Base-by-base conservation (phyloP, 2,113 vertebrate genomes). In the Festucalex cinctus region DNA sequence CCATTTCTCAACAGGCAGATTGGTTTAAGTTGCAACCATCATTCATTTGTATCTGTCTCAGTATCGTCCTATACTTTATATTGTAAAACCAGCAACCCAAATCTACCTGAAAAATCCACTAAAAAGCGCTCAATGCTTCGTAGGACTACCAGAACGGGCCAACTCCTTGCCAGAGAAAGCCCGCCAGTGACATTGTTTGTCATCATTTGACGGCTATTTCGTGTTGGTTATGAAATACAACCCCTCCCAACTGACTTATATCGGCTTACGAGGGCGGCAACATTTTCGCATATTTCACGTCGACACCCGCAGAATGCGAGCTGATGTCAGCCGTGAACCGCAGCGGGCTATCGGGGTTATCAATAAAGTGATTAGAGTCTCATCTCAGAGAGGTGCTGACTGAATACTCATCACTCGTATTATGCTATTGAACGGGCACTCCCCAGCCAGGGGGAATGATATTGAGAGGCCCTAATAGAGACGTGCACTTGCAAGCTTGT, bases 331-430 rank as follows among this genome's bases (percentile, higher is more conserved):
- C 61, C 67, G 56, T 71, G 62, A 76, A 61, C 51, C 63, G 66
- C 72, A 44, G 32, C 39, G 58, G 17, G 22, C 60, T 75, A 53
- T 81, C 70, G 66, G 75, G 70, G 62, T 73, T 83, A 80, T 88
- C 85, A 82, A 85, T 88, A 84, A 84, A 78, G 68, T 73, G 86
- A 78, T 84, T 83, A 79, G 77, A 76, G 76, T 77, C 59, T 82
- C 44, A 72, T 83, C 74, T 79, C 68, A 53, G 35, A 69, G 51
- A 62, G 49, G 65, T 65, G 69, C 9, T 32, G 59, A 49, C 36
- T 76, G 80, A 57, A 75, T 78, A 74, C 63, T 74, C 71, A 79
- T 79, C 44, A 63, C 70, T 61, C 56, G 62, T 73, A 65, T 86
- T 65, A 80, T 76, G 69, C 73, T 84, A 77, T 76, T 77, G 79